Evolutionary conservation across 2,113 vertebrate species (phyloP).

Genomic region (Syngnathus floridae): DNA sequence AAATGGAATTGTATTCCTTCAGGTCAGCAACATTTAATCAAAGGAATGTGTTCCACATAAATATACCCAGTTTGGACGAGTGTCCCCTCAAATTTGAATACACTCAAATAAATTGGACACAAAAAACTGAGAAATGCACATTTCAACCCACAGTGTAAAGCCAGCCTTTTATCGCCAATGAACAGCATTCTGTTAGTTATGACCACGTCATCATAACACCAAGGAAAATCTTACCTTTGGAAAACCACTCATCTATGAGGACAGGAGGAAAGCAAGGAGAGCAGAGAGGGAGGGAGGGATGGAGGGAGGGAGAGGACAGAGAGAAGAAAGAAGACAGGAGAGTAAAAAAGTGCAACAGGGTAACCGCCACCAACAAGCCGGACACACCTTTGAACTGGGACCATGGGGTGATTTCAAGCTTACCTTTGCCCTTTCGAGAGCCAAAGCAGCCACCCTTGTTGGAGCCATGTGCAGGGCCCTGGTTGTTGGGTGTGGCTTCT

Average conservation of each 20-base stretch:
- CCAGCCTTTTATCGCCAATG: slow-evolving; percentile 4
- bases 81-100: not conserved
- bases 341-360: slow-evolving; percentile 67
- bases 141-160: not conserved
- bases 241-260: slow-evolving; percentile 91
- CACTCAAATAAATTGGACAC: not conserved
- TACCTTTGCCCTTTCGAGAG: slow-evolving; percentile 94
- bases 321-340: slow-evolving; percentile 35
- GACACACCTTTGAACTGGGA: not conserved
- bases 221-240: slow-evolving; percentile 86
- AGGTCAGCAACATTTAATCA: too few relatives aligned
- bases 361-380: slow-evolving; percentile 53
- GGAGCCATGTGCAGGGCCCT: slow-evolving; percentile 54
- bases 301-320: slow-evolving; percentile 9
- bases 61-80: not conserved
- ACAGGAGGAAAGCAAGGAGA: slow-evolving; percentile 49
- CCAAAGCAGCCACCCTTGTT: slow-evolving; percentile 89
- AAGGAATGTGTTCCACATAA: not conserved
- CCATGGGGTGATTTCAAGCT: slow-evolving; percentile 11
- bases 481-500: slow-evolving; percentile 68
- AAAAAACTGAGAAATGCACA: not conserved
- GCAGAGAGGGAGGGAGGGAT: not conserved
- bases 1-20: too few relatives aligned
- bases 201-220: slow-evolving; percentile 35
- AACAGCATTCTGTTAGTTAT: slow-evolving; percentile 31